Percentiles rank a stretch among this genome's conserved stretches.
Conservation (phyloP, 2,888 invertebrate genomes). For the Strigamia transsilvanica region DNA sequence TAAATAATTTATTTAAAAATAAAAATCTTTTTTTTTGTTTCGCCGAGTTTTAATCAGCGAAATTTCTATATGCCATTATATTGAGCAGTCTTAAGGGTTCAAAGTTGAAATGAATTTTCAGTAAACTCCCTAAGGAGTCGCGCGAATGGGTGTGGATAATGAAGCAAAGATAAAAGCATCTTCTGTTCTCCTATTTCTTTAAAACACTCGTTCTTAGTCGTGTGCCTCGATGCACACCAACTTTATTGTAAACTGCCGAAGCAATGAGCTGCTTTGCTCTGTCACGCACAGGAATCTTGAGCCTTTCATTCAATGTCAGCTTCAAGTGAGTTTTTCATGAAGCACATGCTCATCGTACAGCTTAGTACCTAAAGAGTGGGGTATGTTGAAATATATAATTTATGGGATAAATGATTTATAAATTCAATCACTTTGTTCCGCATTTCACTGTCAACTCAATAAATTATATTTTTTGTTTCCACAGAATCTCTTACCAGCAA, state of each 20-base stretch:
- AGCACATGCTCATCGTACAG: not conserved
- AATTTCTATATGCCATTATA: constrained; percentile 13
- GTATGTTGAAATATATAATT: not conserved
- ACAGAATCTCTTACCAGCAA: too few species aligned
- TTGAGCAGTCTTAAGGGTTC: constrained; percentile 21
- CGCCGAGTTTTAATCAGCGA: not conserved
- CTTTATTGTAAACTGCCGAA: constrained; percentile 49
- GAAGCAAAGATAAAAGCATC: constrained; percentile 48
- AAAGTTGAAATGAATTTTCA: constrained; percentile 35
- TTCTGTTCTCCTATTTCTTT: not conserved
- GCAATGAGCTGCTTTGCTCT: constrained; percentile 46
- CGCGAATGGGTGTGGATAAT: constrained; percentile 34
- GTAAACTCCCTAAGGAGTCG: constrained; percentile 14
- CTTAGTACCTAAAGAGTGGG: constrained; percentile 22
- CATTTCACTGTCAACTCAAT: too few species aligned
- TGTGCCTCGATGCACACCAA: constrained; percentile 30
- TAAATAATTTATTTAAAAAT: not conserved
- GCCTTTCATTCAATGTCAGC: constrained; percentile 19
- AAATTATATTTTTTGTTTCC: too few species aligned
- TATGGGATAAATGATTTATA: not conserved
- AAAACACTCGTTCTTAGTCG: constrained; percentile 45
- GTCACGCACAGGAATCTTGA: constrained; percentile 45
- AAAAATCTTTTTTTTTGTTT: not conserved
- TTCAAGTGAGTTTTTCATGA: constrained; percentile 47
- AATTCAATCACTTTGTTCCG: not conserved